phyloP scores from a whole-genome alignment of 2,888 invertebrate species.

The Gymnocheta viridis region DNA sequence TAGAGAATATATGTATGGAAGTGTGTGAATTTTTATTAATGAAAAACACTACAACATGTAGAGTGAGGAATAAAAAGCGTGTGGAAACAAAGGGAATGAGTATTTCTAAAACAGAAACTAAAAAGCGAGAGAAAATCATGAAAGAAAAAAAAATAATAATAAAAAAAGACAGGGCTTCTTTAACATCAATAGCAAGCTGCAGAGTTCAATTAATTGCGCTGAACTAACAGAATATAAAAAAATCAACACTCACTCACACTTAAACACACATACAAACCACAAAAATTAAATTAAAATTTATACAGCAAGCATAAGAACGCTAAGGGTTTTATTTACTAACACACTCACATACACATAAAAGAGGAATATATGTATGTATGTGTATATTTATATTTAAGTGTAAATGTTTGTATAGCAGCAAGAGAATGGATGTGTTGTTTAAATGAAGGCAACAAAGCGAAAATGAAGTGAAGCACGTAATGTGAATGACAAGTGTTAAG shows the following conservation, averaged over 20 bases:
- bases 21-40: conserved; percentile 34
- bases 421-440: conserved; percentile 40
- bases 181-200: conserved; percentile 77
- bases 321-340: conserved; percentile 52
- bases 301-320: conserved; percentile 47
- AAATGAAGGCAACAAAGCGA: conserved; percentile 66
- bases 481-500: conserved; percentile 72
- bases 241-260: conserved; percentile 36
- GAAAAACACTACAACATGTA: conserved; percentile 27
- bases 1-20: conserved; percentile 10
- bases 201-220: conserved; percentile 80
- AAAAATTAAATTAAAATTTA: conserved; percentile 80
- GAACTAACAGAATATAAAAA: conserved; percentile 66
- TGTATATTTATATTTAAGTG: background rate
- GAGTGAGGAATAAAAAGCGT: conserved; percentile 16
- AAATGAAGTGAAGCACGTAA: conserved; percentile 70
- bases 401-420: conserved; percentile 2
- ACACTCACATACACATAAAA: background rate
- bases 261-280: conserved; percentile 74
- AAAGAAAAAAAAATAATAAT: background rate
- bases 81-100: background rate
- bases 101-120: conserved; percentile 46
- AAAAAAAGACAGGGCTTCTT: conserved; percentile 59
- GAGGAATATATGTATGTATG: background rate
- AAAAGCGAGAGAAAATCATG: conserved; percentile 8